Percentiles rank a stretch among this genome's conserved stretches.
phyloP scores from a whole-genome alignment of 2,113 vertebrate species.

The Pipa parva region DNA sequence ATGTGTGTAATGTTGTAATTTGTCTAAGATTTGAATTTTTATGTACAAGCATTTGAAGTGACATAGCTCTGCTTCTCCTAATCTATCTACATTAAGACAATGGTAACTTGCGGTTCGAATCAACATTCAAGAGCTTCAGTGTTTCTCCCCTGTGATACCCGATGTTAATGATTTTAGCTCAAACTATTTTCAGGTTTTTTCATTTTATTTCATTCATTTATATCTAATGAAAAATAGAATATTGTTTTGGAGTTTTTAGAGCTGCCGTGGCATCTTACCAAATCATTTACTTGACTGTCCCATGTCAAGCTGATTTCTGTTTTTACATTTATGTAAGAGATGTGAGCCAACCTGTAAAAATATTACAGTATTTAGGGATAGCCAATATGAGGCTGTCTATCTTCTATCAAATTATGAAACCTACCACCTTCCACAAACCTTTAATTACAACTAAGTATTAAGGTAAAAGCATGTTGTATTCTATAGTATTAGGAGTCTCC shows the following conservation, averaged over 20 bases:
- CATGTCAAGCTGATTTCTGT: neutral
- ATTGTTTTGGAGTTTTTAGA: neutral
- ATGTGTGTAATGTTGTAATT: neutral
- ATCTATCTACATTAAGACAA: constrained; percentile 2
- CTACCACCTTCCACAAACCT: neutral
- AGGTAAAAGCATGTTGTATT: too few relatives aligned
- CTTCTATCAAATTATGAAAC: neutral
- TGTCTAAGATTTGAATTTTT: neutral
- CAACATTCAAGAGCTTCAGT: neutral
- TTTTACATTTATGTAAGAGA: neutral
- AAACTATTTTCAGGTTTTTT: neutral
- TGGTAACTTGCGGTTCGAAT: neutral
- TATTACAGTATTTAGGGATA: neutral
- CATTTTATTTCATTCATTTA: neutral
- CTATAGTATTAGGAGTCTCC: too few relatives aligned
- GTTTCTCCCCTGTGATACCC: neutral
- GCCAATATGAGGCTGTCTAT: too few relatives aligned
- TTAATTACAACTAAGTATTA: neutral
- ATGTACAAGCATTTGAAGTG: neutral
- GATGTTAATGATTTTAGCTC: neutral
- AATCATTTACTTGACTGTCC: neutral
- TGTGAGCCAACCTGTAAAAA: neutral
- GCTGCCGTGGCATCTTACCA: neutral
- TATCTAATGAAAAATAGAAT: neutral
- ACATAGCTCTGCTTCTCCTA: neutral